Conservation (phyloP, 2,113 vertebrate genomes). For the Chaetura pelagica region DNA sequence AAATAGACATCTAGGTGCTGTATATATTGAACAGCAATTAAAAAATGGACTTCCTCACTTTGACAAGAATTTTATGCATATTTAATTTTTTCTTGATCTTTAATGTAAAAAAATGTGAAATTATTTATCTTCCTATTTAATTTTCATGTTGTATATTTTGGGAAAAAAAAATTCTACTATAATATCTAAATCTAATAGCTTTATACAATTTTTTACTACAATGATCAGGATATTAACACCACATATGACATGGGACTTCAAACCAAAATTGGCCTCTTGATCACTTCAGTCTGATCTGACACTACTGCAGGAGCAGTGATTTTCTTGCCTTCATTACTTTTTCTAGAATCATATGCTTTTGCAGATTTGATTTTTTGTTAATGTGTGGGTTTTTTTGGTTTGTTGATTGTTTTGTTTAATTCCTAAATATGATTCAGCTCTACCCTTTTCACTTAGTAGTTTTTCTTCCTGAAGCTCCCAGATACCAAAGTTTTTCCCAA, state of each 20-base stretch:
- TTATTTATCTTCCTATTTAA: not conserved
- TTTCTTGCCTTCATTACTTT: not conserved
- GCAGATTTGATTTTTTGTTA: not conserved
- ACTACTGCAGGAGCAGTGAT: not conserved
- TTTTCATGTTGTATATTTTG: not conserved
- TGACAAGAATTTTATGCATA: rapidly evolving
- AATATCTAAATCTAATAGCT: not conserved
- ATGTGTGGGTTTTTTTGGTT: too few species aligned
- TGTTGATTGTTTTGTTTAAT: not conserved
- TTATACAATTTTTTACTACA: not conserved
- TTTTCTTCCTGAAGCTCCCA: not conserved
- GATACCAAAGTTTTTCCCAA: not conserved
- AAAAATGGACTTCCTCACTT: not conserved
- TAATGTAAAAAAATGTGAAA: not conserved
- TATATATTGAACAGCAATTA: not conserved
- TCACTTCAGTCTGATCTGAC: not conserved
- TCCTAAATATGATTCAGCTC: not conserved
- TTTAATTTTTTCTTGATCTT: not conserved
- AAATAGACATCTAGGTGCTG: not conserved
- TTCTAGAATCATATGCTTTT: not conserved
- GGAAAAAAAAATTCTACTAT: not conserved
- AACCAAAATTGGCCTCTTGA: rapidly evolving
- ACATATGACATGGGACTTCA: not conserved
- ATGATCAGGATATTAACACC: not conserved
- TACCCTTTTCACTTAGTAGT: not conserved